Base-by-base conservation (phyloP, 1,140 invertebrate species). In the Rhopalosiphum padi region DNA sequence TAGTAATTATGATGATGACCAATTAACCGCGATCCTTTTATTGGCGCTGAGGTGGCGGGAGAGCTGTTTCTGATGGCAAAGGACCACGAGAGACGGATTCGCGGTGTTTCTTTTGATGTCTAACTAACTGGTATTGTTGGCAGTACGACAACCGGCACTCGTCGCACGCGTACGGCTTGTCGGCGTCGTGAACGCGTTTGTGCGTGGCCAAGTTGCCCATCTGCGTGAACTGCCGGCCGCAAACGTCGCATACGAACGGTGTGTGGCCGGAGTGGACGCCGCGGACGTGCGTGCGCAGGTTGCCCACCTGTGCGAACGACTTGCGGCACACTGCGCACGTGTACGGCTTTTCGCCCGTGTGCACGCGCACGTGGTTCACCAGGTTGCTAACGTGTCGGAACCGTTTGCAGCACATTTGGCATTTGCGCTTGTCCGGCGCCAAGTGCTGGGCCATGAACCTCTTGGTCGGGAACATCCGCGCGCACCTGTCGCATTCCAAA, bases 301-400 rank as follows among this genome's bases (percentile, higher is more conserved):
- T 97, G 1, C 96, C 96, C 94, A 96, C 96, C 94, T 97, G 96
- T 5, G 96, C 95, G 85, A 95, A 95, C 21, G 92, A 96, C 94
- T 97, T 97, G 0, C 97, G 97, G 94, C 97, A 98, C 3, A 97
- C 95, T 94, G 97, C 96, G 94, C 97, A 98, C 48, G 96, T 96
- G 94, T 96, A 97, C 4, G 97, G 97, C 91, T 97, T 96, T 94
- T 98, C 97, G 23, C 97, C 97, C 1, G 97, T 97, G 95, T 97
- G 97, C 55, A 97, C 97, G 4, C 96, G 95, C 77, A 97, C 95
- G 95, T 98, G 97, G 21, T 97, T 94, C 94, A 96, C 95, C 55
- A 97, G 94, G 88, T 96, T 95, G 87, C 96, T 96, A 93, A 96
- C 96, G 82, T 96, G 95, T 0, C 97, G 97, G 94, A 97, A 97